Evolutionary conservation across 2,888 invertebrate species (phyloP), one percentile per base, ranked within the genome.

Genomic region (Eupsilia transversa): DNA sequence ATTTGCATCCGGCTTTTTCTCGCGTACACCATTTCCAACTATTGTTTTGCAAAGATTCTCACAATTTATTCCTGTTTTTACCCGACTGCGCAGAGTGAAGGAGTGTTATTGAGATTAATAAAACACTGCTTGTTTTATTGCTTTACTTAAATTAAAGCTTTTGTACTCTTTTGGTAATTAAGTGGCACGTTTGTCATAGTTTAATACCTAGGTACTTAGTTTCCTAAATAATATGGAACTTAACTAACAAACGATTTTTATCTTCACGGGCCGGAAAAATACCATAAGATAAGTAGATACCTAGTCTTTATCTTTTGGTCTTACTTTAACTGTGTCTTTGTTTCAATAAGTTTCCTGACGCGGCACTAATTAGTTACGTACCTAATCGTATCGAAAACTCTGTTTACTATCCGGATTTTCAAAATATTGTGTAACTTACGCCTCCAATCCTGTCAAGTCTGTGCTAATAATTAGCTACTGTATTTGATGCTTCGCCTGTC

Each of bases 1-100:
- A 95, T 96, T 96, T 96, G 95, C 96, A 96, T 96, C 96, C 96
- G 95, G 96, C 95, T 96, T 96, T 96, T 96, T 96, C 96, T 96
- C 96, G 93, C 94, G 94, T 94, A 93, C 93, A 94, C 94, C 94
- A 94, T 95, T 96, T 94, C 94, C 94, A 96, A 96, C 96, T 96
- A 96, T 96, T 96, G 96, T 96, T 96, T 96, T 95, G 96, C 93
- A 93, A 94, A 96, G 96, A 96, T 95, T 92, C 95, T 94, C 94
- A 94, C 94, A 96, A 96, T 96, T 96, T 96, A 95, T 96, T 95
- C 90, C 92, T 92, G 94, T 94, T 96, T 95, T 95, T 94, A 94
- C 91, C 92, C 92, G 91, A 95, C 93, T 95, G 92, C 93, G 93
- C 91, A 89, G 83, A 83, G 79, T 84, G 86, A 91, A 92, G 89